Evolutionary conservation across 1,140 invertebrate genomes (phyloP).

Genomic region (Orius insidiosus): DNA sequence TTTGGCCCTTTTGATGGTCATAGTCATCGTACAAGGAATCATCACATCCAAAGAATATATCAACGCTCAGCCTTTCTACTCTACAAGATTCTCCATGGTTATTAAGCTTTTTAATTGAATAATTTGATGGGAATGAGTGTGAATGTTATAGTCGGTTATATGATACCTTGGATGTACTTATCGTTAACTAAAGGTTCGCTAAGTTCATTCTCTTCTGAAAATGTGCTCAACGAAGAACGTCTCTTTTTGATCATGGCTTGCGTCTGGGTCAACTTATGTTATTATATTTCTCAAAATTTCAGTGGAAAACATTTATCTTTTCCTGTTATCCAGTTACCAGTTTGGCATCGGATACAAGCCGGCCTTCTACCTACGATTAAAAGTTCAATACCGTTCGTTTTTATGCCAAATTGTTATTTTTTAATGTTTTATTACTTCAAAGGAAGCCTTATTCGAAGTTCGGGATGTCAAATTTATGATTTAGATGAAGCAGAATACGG

Average conservation of each 20-base stretch:
- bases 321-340: conserved; percentile 45
- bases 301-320: conserved; percentile 28
- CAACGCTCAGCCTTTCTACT: conserved; percentile 30
- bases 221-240: conserved; percentile 27
- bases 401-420: conserved; percentile 42
- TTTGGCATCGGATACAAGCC: conserved; percentile 40
- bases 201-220: conserved; percentile 26
- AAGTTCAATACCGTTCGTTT: conserved; percentile 33
- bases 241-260: conserved; percentile 45
- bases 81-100: conserved; percentile 41
- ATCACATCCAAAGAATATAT: conserved; percentile 39
- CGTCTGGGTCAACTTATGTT: conserved; percentile 47
- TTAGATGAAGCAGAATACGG: conserved; percentile 30
- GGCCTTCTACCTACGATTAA: conserved; percentile 34
- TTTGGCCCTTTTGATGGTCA: conserved; percentile 30
- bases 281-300: conserved; percentile 38
- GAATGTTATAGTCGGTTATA: conserved; percentile 37
- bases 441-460: conserved; percentile 28
- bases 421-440: conserved; percentile 37
- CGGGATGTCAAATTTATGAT: conserved; percentile 29
- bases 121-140: conserved; percentile 36
- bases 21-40: conserved; percentile 37
- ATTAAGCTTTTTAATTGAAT: conserved; percentile 36
- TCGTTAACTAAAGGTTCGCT: conserved; percentile 35
- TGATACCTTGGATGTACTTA: conserved; percentile 40